phyloP scores from a whole-genome alignment of 1,140 invertebrate species.

The Sipha flava region DNA sequence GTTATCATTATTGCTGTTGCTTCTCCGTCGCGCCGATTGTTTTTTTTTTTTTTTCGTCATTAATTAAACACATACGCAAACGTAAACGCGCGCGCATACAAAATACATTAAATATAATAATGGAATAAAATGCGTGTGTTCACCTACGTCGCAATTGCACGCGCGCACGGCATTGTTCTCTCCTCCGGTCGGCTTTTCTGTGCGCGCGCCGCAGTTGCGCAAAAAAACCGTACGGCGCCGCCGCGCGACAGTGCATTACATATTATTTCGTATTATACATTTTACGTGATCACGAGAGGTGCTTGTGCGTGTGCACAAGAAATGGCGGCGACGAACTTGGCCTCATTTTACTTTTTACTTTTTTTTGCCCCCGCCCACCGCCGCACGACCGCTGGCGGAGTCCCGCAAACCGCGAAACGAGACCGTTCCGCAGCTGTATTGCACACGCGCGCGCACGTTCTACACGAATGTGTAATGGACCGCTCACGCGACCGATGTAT shows the following conservation, averaged over 20 bases:
- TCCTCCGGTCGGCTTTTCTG: background rate
- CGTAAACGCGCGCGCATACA: too few species aligned
- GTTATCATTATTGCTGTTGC: too few species aligned
- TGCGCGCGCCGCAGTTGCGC: constrained; percentile 36
- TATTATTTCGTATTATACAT: too few species aligned
- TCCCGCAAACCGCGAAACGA: background rate
- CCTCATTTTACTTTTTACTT: background rate
- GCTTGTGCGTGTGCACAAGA: background rate
- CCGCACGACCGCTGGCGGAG: background rate
- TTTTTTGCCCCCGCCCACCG: background rate
- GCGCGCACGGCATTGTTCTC: background rate
- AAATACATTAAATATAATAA: too few species aligned
- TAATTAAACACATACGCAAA: too few species aligned
- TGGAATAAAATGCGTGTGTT: background rate
- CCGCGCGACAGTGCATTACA: too few species aligned
- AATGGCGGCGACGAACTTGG: background rate
- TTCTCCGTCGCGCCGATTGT: too few species aligned
- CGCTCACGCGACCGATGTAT: too few species aligned
- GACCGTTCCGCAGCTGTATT: background rate
- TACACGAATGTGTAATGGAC: background rate
- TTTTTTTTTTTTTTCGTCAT: too few species aligned
- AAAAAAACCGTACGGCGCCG: background rate
- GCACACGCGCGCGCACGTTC: background rate
- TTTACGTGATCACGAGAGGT: background rate
- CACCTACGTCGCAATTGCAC: background rate